Conservation (phyloP, 2,113 vertebrate species). For the Lontra canadensis region DNA sequence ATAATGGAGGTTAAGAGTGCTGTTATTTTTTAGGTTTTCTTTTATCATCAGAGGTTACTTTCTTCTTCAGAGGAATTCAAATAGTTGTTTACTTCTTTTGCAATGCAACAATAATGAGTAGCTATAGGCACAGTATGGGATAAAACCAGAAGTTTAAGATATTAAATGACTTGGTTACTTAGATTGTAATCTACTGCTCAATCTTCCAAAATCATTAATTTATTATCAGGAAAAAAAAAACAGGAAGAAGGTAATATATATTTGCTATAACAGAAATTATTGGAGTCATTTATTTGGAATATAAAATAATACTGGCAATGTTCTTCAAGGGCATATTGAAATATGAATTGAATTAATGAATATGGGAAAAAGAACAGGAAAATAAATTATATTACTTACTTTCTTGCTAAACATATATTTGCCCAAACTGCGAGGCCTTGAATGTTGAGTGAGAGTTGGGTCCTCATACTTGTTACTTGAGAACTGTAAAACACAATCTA, state of each 20-base stretch:
- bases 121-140: neutral
- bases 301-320: neutral
- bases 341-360: neutral
- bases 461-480: conserved; percentile 84
- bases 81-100: conserved; percentile 37
- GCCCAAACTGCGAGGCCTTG: conserved; percentile 82
- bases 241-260: neutral
- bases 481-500: conserved; percentile 79
- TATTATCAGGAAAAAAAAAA: neutral
- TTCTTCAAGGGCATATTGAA: neutral
- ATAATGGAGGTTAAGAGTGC: neutral
- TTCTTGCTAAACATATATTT: conserved; percentile 75
- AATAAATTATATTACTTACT: conserved; percentile 79
- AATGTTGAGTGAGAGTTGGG: conserved; percentile 81
- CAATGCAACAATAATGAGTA: neutral
- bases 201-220: conserved; percentile 35
- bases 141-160: conserved; percentile 1
- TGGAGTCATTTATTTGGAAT: neutral
- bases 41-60: neutral
- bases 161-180: neutral
- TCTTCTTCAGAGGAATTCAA: conserved; percentile 6
- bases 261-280: neutral
- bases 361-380: neutral
- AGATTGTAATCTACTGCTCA: neutral
- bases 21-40: neutral